Conservation (phyloP, 2,113 vertebrate genomes). For the Smithornis capensis region DNA sequence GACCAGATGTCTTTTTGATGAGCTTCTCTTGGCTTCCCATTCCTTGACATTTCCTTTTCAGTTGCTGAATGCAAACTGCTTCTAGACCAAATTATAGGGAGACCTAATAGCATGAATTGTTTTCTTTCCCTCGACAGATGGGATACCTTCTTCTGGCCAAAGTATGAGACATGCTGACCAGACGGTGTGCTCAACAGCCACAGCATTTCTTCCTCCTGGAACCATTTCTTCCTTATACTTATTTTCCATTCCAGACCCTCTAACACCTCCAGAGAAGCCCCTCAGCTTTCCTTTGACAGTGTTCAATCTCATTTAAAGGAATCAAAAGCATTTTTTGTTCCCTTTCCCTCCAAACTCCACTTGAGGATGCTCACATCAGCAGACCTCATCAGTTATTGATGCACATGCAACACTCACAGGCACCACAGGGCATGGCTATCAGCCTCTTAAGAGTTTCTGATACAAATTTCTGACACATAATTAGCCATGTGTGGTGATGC, state of each 20-base stretch:
- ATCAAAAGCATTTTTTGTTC: neutral
- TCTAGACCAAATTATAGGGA: slow-evolving; percentile 17
- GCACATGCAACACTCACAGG: neutral
- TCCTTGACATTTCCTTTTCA: slow-evolving; percentile 45
- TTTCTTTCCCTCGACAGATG: neutral
- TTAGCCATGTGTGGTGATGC: neutral
- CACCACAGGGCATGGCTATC: neutral
- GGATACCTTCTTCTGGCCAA: neutral
- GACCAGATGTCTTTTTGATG: slow-evolving; percentile 57
- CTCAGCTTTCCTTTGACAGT: neutral
- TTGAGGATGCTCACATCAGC: neutral
- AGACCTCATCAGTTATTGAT: neutral
- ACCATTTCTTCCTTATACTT: neutral
- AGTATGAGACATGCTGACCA: neutral
- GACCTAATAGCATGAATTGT: neutral
- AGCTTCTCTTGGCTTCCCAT: slow-evolving; percentile 40
- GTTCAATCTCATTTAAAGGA: neutral
- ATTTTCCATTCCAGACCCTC: neutral
- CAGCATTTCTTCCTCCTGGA: neutral
- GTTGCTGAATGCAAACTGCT: neutral
- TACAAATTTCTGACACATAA: neutral
- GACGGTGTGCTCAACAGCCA: neutral
- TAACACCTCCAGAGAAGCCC: neutral
- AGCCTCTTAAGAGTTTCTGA: neutral
- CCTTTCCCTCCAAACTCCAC: neutral